Evolutionary conservation across 2,113 vertebrate genomes (phyloP).

Genomic region (Brachionichthys hirsutus): DNA sequence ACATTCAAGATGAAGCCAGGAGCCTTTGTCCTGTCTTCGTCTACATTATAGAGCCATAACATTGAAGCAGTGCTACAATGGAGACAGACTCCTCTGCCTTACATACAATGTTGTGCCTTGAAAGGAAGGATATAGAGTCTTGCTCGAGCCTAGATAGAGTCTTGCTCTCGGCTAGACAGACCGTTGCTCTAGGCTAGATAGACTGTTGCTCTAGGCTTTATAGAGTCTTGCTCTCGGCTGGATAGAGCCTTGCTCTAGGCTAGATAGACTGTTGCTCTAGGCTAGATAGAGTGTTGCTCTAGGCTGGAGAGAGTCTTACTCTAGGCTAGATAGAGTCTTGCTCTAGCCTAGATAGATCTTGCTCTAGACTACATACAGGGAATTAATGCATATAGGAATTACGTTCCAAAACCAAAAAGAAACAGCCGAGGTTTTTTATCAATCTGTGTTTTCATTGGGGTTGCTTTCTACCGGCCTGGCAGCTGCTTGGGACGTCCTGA

Average conservation of each 20-base stretch:
- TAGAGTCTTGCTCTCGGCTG: no score
- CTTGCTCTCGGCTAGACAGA: no score
- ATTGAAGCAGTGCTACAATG: neutral
- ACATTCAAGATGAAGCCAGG: no score
- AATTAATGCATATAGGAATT: neutral
- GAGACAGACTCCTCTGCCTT: neutral
- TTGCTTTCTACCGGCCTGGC: constrained; percentile 29
- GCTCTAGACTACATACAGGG: no score
- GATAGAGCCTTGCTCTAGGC: constrained; percentile 1
- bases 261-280: constrained; percentile 12
- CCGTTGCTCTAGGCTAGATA: no score
- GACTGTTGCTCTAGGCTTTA: constrained; percentile 7
- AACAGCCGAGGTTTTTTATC: constrained; percentile 45
- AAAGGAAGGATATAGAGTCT: constrained; percentile 34
- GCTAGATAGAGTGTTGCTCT: constrained; percentile 7
- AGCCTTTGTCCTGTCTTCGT: no score
- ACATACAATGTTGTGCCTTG: neutral
- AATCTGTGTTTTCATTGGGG: constrained; percentile 5
- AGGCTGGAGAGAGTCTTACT: constrained; percentile 4
- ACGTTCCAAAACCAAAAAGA: neutral
- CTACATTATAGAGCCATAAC: neutral
- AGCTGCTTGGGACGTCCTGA: constrained; percentile 42
- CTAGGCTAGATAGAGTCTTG: constrained; percentile 2
- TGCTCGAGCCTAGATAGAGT: constrained; percentile 12
- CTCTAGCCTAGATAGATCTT: constrained; percentile 7